Conservation (phyloP, 2,888 invertebrate species). For the Drosophila putrida region DNA sequence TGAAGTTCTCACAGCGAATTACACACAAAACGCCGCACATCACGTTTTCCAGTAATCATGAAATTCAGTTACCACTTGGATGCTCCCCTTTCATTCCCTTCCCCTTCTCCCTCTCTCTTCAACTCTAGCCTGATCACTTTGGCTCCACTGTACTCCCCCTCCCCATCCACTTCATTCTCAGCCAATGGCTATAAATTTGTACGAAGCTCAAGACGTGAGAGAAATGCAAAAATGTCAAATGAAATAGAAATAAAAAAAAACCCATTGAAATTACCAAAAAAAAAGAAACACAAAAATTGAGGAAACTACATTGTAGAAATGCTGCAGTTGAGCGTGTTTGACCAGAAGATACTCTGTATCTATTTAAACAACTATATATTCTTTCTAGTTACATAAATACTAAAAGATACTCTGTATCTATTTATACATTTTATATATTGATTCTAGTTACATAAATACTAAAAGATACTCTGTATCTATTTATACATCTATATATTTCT, state of each 20-base stretch:
- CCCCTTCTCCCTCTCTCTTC: background rate
- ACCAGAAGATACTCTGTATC: no score
- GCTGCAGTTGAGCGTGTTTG: background rate
- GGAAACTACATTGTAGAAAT: background rate
- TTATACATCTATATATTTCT: no score
- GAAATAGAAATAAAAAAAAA: conserved; percentile 44
- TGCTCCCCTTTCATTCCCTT: conserved; percentile 1
- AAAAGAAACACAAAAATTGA: conserved; percentile 17
- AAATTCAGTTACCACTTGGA: conserved; percentile 15
- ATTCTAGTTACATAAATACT: no score
- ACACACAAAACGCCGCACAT: conserved; percentile 79
- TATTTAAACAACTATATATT: no score
- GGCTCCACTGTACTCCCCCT: conserved; percentile 16
- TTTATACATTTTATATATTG: no score
- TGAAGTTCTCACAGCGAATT: conserved; percentile 79
- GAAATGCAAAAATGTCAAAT: conserved; percentile 72
- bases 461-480: no score
- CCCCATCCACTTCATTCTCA: conserved; percentile 50
- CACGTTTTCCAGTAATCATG: conserved; percentile 73
- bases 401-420: no score
- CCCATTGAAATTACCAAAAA: conserved; percentile 46
- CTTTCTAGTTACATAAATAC: no score
- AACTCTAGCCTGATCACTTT: conserved; percentile 16
- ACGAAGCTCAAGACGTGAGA: conserved; percentile 67
- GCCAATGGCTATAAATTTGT: conserved; percentile 68